These are phyloP conservation scores for Brenthis ino DNA, from an alignment of 2,888 invertebrate species.

Conservation along the genomic window DNA sequence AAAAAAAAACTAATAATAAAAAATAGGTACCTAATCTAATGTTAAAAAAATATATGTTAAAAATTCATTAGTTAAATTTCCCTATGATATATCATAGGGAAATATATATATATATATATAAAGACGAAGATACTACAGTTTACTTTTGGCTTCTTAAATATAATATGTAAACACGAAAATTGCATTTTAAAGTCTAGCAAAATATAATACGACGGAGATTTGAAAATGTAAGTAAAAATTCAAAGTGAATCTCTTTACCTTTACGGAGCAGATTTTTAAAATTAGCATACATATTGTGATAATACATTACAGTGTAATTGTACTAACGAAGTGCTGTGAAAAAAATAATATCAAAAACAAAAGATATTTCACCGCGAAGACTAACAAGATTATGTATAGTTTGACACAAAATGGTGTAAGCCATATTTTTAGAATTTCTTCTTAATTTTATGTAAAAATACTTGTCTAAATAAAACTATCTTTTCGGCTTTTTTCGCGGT, in stretches of 20 bases:
- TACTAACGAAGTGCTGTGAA: slow-evolving; percentile 20
- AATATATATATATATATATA: too few relatives aligned
- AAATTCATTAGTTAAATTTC: too few relatives aligned
- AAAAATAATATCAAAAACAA: slow-evolving; percentile 24
- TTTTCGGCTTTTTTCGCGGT: too few relatives aligned
- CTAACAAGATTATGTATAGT: slow-evolving; percentile 14
- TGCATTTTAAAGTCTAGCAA: neutral
- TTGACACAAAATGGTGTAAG: neutral
- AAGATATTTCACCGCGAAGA: slow-evolving; percentile 17
- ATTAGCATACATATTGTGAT: slow-evolving; percentile 27
- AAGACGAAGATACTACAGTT: too few relatives aligned
- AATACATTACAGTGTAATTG: slow-evolving; percentile 23
- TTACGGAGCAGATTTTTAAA: slow-evolving; percentile 9
- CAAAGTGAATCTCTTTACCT: slow-evolving; percentile 22
- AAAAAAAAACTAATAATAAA: too few relatives aligned
- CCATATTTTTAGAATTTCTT: neutral
- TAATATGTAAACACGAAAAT: too few relatives aligned
- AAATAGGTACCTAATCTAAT: too few relatives aligned
- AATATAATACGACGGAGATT: neutral
- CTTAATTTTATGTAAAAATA: too few relatives aligned
- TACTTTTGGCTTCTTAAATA: too few relatives aligned
- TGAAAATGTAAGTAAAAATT: slow-evolving; percentile 13
- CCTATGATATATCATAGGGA: too few relatives aligned
- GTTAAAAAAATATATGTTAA: too few relatives aligned
- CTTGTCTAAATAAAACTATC: too few relatives aligned